Evolutionary conservation across 2,888 invertebrate species (phyloP), one percentile per base, ranked within the genome.

Genomic region (Lithophane semibrunnea): DNA sequence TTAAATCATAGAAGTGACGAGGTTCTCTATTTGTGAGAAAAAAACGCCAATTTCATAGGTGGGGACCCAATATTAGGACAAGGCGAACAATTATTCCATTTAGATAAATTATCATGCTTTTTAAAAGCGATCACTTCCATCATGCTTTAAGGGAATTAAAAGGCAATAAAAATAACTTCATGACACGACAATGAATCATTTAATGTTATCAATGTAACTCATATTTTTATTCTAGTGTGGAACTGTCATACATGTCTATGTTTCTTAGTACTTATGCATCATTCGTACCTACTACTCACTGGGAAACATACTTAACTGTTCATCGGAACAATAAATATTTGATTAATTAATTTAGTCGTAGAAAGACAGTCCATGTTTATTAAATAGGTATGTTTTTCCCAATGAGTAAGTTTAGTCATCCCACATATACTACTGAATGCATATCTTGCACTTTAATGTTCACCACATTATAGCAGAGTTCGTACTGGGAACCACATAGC

Each of bases 371-470:
- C 24, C 2, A 61, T 83, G 58, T 83, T 80, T 69, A 64, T 68
- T 49, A 49, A 83, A 49, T 52, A 83, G 60, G 42, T 24, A n/a
- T 64, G 68, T 85, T 85, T 88, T 91, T 91, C 90, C 91, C 92
- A 92, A 88, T 89, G 90, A 91, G 88, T 88, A 86, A 77, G 71
- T 81, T 83, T 91, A 92, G 90, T 88, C 88, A 90, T 89, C 88
- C 91, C 88, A 87, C 89, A 75, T 83, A 87, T 89, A 29, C 78
- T 85, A 84, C 79, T 88, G 93, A 93, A 94, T 94, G 94, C 86
- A 90, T 90, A 88, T 85, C 90, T 91, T 92, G 94, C 94, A 94
- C 94, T 91, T 94, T 86, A 90, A 88, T 94, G 92, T 94, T 67
- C 92, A 92, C 89, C 86, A 89, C 90, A 91, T 37, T 88, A 88